These are phyloP conservation scores for Orchesella flavescens DNA, from an alignment of 2,888 invertebrate species.

Conservation along the genomic window DNA sequence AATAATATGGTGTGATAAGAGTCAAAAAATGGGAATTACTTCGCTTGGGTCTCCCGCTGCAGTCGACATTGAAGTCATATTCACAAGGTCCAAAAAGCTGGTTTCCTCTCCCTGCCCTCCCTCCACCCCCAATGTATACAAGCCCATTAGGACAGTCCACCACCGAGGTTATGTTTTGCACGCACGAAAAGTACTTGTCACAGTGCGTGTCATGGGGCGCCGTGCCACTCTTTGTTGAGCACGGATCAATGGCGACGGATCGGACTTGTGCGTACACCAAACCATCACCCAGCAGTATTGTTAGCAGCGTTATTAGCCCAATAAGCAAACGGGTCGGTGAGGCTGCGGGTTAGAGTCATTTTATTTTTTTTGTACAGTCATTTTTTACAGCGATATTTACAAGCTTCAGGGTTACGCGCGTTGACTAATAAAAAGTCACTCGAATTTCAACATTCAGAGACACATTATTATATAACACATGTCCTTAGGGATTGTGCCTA, in stretches of 20 bases:
- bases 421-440: not conserved
- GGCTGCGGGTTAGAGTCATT: conserved; percentile 11
- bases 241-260: conserved; percentile 38
- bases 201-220: conserved; percentile 73
- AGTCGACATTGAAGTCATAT: conserved; percentile 74
- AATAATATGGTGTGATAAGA: conserved; percentile 24
- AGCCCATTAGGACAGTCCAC: conserved; percentile 74
- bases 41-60: conserved; percentile 72
- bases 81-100: conserved; percentile 73
- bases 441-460: too few species aligned
- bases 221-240: conserved; percentile 52
- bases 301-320: conserved; percentile 51
- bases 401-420: conserved; percentile 18
- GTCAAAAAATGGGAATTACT: conserved; percentile 72
- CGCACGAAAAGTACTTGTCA: conserved; percentile 74
- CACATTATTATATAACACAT: not conserved
- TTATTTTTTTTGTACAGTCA: conserved; percentile 4
- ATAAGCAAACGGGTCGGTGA: conserved; percentile 33
- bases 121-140: conserved; percentile 72
- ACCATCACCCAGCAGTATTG: conserved; percentile 40
- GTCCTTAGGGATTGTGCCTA: conserved; percentile 16
- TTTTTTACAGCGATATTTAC: conserved; percentile 12
- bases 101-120: conserved; percentile 64
- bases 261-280: conserved; percentile 13
- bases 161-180: conserved; percentile 71